Conservation (phyloP, 2,797 vertebrate species). For the Squalus acanthias region DNA sequence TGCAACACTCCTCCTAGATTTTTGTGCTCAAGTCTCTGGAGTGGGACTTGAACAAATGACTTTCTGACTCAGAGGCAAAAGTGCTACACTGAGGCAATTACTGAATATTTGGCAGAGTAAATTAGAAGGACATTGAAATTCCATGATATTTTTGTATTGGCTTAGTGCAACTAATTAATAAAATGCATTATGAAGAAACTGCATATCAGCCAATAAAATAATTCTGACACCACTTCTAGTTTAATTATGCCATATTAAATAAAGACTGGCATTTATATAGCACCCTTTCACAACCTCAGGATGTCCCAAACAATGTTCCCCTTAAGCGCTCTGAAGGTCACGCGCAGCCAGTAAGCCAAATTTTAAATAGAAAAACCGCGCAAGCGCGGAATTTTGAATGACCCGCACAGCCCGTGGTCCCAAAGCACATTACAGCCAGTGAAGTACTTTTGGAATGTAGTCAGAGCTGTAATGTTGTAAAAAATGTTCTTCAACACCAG, state of each 20-base stretch:
- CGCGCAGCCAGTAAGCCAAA: too few relatives aligned
- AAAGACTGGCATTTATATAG: not conserved
- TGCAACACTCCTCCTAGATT: not conserved
- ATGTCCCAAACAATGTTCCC: too few relatives aligned
- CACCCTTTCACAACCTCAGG: too few relatives aligned
- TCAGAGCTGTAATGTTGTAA: too few relatives aligned
- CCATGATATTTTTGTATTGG: not conserved
- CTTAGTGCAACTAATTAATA: not conserved
- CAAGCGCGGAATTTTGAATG: too few relatives aligned
- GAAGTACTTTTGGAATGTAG: too few relatives aligned
- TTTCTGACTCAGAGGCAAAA: not conserved
- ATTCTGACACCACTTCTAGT: not conserved
- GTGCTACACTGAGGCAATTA: not conserved
- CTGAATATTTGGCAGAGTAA: not conserved
- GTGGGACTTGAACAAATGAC: not conserved
- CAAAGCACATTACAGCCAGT: too few relatives aligned
- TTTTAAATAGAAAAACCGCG: too few relatives aligned
- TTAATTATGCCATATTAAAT: not conserved
- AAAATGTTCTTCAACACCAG: too few relatives aligned
- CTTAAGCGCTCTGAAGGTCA: too few relatives aligned
- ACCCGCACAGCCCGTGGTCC: too few relatives aligned
- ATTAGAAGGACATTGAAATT: not conserved
- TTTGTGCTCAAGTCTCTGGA: not conserved
- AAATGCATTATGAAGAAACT: not conserved
- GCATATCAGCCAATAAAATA: not conserved